phyloP scores from a whole-genome alignment of 2,113 vertebrate genomes.

The Pseudolaguvia tuberculata region DNA sequence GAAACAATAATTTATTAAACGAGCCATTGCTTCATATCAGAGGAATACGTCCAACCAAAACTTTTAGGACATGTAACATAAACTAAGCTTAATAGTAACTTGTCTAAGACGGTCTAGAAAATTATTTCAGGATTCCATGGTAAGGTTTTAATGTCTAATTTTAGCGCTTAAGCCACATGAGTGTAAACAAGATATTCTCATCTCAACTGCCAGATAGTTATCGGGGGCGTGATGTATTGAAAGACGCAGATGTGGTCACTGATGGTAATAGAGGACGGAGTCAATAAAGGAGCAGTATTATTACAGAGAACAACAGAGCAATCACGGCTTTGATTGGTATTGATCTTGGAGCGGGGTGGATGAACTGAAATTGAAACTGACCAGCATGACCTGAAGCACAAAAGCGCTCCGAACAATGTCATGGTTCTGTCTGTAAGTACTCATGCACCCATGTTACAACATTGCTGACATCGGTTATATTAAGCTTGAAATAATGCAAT shows the following conservation, averaged over 20 bases:
- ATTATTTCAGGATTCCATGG: neutral
- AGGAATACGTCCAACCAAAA: neutral
- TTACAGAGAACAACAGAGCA: constrained; percentile 61
- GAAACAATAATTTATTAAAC: neutral
- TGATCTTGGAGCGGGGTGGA: constrained; percentile 54
- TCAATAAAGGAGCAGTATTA: constrained; percentile 48
- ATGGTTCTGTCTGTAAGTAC: constrained; percentile 27
- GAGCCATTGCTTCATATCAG: neutral
- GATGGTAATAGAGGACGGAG: constrained; percentile 45
- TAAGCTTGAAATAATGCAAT: constrained; percentile 22
- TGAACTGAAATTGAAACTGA: constrained; percentile 44
- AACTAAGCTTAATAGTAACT: neutral
- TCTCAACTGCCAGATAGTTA: constrained; percentile 31
- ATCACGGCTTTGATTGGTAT: constrained; percentile 71
- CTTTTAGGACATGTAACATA: neutral
- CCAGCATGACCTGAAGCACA: constrained; percentile 34
- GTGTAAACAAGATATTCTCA: constrained; percentile 38
- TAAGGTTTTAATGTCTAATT: neutral
- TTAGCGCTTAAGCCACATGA: constrained; percentile 28
- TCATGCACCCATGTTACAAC: neutral
- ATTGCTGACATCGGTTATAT: constrained; percentile 30
- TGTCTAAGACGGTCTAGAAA: neutral
- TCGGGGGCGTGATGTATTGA: constrained; percentile 33
- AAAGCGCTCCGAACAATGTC: constrained; percentile 32
- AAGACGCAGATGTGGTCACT: constrained; percentile 41